Evolutionary conservation across 2,113 vertebrate genomes (phyloP).

Genomic region (Scomber japonicus): DNA sequence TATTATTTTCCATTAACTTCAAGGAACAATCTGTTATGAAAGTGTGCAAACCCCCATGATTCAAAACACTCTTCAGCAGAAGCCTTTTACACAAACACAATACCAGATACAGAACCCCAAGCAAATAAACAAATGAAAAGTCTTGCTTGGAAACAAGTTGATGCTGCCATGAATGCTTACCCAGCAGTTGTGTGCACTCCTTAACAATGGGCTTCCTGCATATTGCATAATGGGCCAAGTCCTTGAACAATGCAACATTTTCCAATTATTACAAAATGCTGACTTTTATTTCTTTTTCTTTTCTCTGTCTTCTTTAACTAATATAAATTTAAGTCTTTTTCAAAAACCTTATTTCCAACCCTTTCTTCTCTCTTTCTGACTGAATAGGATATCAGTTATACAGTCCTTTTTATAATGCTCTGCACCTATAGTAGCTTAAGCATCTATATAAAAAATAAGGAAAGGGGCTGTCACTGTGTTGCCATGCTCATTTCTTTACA

Average conservation of each 20-base stretch:
- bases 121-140: constrained; percentile 24
- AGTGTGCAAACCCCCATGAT: too few relatives aligned
- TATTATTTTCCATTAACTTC: neutral
- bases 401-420: neutral
- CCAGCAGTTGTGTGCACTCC: constrained; percentile 15
- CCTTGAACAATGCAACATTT: constrained; percentile 2
- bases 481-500: too few relatives aligned
- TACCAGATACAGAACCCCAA: neutral
- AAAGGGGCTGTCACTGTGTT: too few relatives aligned
- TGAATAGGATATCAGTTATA: neutral
- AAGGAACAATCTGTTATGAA: neutral
- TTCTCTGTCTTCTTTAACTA: constrained; percentile 2
- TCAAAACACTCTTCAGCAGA: too few relatives aligned
- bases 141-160: constrained; percentile 14
- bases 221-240: neutral
- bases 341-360: neutral
- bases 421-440: neutral
- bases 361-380: neutral
- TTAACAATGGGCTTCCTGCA: constrained; percentile 11
- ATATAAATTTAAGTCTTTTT: neutral
- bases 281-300: neutral
- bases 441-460: neutral
- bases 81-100: too few relatives aligned
- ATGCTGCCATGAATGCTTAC: constrained; percentile 8
- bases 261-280: constrained; percentile 5